Percentiles rank a stretch among this genome's conserved stretches.
These are phyloP conservation scores for Drosophila ustulata DNA, from an alignment of 2,888 invertebrate genomes.

Conservation along the genomic window DNA sequence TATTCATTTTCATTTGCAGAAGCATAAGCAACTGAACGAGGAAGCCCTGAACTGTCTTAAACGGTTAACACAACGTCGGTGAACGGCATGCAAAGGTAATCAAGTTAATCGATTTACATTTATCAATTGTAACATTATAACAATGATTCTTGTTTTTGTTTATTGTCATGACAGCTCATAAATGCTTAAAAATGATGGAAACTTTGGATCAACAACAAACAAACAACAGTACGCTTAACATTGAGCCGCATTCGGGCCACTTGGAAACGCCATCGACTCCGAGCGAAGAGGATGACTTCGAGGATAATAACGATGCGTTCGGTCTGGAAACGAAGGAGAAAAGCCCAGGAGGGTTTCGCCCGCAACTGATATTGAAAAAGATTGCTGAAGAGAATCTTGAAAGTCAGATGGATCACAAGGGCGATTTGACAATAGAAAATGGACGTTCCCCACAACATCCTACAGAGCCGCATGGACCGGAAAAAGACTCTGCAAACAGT, in stretches of 20 bases:
- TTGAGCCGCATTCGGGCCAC: constrained; percentile 48
- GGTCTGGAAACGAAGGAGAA: constrained; percentile 48
- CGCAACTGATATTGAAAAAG: constrained; percentile 8
- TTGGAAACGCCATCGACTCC: constrained; percentile 38
- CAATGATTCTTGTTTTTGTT: constrained; percentile 36
- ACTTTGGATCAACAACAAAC: constrained; percentile 69
- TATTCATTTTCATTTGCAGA: constrained; percentile 18
- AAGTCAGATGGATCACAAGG: not conserved
- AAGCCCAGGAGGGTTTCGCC: constrained; percentile 20
- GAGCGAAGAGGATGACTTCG: constrained; percentile 60
- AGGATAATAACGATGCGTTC: constrained; percentile 46
- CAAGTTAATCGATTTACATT: constrained; percentile 32
- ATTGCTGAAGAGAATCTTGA: not conserved
- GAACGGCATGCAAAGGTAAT: constrained; percentile 74
- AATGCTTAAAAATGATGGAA: constrained; percentile 81
- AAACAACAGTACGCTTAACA: constrained; percentile 61
- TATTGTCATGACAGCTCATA: constrained; percentile 58
- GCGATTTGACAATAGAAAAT: constrained; percentile 29
- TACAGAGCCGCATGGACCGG: not conserved
- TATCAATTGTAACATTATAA: constrained; percentile 24
- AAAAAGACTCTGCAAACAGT: not conserved
- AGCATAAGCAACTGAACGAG: constrained; percentile 19
- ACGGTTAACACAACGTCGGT: constrained; percentile 58
- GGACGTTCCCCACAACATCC: constrained; percentile 16
- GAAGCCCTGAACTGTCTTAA: constrained; percentile 22